Base-by-base conservation (phyloP, 2,113 vertebrate genomes). In the Columbina picui region DNA sequence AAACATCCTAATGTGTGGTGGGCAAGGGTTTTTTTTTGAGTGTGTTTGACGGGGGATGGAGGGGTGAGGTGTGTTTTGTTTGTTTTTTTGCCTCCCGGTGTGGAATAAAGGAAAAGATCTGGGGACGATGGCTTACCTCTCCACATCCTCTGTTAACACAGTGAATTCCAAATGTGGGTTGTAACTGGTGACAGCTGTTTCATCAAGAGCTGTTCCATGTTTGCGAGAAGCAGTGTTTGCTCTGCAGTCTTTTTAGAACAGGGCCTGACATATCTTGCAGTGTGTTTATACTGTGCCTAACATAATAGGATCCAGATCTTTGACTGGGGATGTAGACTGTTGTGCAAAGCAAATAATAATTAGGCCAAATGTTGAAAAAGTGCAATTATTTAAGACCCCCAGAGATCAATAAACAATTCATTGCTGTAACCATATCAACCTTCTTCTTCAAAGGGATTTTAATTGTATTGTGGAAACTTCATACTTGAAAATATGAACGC, bases 221-320 rank as follows among this genome's bases (percentile, higher is more conserved):
- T 94, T 90, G 89, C 0, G 5, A 89, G 59, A 63, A 77, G 10
- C 65, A 26, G 12, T 84, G 80, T 96, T 96, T 94, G 77, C 61
- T 93, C 49, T 94, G 55, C 85, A 61, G 77, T 50, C 82, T 45
- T n/a, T 95, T 91, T 79, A 94, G 76, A 87, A 25, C 45, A 47
- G 82, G 47, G 39, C 53, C 88, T 95, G 92, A 86, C 52, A n/a
- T 85, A 59, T 38, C 71, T 85, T 89, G 22, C 84, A 45, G 88
- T 91, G 90, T 79, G 82, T 96, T 95, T 90, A 41, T 94, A 78
- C 27, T 84, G 69, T 91, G 61, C 49, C 78, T 79, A 4, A 71
- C 77, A 30, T 87, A 96, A 94, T 83, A 77, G 71, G 30, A 89
- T 67, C 73, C 29, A 65, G 71, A 80, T 91, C 94, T 96, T 69